Evolutionary conservation across 2,113 vertebrate species (phyloP), one percentile per base, ranked within the genome.

Genomic region (Ursus arctos): DNA sequence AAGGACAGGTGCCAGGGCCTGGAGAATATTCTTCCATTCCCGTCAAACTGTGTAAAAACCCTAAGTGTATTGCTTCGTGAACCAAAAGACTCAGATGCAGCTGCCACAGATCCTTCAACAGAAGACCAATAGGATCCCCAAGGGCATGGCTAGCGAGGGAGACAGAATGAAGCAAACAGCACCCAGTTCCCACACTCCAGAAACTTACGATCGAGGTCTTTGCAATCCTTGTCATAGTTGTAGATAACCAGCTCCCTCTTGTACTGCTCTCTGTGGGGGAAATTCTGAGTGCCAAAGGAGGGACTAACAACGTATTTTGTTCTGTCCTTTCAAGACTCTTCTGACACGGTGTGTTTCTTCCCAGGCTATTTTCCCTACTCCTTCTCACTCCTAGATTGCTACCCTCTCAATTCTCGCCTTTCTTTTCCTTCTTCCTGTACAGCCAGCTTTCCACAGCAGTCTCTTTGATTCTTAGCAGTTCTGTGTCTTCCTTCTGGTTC

Each of bases 1-100:
- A n/a, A 94, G 15, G 65, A 80, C 61, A 72, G 61, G 86, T 72
- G 59, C 96, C 94, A 94, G 76, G 31, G 33, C 13, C 69, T 49
- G 26, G 57, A 85, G 88, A 95, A 81, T 24, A 59, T 59, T 57
- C 84, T 91, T 91, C 65, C 53, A 59, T 33, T 79, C 67, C 51
- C 18, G 24, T 28, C 77, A 69, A 49, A 72, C 72, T 40, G 19
- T 15, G n/a, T 86, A 53, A 84, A 90, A 91, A 47, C 24, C 49
- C 88, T 65, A 65, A 65, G 36, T 1, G 11, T 5, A 15, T 1
- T 47, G 13, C 77, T 84, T n/a, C 21, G 43, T 63, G 55, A 93
- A 82, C 12, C 40, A 57, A 55, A 88, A 82, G 1, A 40, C 36
- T 53, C n/a, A 63, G 15, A 61, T 4, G 57, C 9, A 19, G n/a